Percentiles rank a stretch among this genome's conserved stretches.
Evolutionary conservation across 1,140 invertebrate genomes (phyloP).

Genomic region (Panulirus ornatus): DNA sequence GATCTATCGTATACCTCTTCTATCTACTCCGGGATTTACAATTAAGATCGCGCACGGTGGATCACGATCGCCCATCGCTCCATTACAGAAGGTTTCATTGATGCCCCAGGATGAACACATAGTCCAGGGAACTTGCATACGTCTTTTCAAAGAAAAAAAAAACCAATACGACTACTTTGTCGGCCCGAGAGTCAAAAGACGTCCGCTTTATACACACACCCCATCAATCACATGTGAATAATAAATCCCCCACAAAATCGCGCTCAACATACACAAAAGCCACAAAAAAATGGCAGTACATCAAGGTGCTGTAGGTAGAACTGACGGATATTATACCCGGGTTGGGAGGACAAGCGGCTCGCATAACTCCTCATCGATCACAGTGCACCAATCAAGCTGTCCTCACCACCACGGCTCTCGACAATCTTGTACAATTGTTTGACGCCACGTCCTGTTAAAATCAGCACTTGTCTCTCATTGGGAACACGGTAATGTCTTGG

Average conservation of each 20-base stretch:
- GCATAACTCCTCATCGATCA: conserved; percentile 35
- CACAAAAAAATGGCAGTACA: not conserved
- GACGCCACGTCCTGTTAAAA: conserved; percentile 36
- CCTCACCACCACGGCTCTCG: conserved; percentile 13
- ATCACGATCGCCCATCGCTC: no score
- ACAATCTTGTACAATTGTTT: conserved; percentile 58
- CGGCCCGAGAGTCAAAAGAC: no score
- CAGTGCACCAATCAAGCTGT: conserved; percentile 35
- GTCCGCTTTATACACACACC: not conserved
- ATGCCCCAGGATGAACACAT: no score
- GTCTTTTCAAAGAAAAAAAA: no score
- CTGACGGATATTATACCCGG: not conserved
- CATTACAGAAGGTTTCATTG: no score
- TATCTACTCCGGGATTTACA: no score
- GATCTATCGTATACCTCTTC: no score
- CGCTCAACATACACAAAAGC: not conserved
- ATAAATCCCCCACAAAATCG: not conserved
- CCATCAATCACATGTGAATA: not conserved
- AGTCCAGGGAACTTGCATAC: no score
- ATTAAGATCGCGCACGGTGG: no score
- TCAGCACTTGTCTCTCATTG: conserved; percentile 22
- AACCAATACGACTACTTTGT: no score
- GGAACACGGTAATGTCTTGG: not conserved
- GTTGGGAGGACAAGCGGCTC: not conserved
- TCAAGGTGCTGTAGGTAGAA: not conserved